phyloP scores from a whole-genome alignment of 2,888 invertebrate species.

The Allolobophora icterica region DNA sequence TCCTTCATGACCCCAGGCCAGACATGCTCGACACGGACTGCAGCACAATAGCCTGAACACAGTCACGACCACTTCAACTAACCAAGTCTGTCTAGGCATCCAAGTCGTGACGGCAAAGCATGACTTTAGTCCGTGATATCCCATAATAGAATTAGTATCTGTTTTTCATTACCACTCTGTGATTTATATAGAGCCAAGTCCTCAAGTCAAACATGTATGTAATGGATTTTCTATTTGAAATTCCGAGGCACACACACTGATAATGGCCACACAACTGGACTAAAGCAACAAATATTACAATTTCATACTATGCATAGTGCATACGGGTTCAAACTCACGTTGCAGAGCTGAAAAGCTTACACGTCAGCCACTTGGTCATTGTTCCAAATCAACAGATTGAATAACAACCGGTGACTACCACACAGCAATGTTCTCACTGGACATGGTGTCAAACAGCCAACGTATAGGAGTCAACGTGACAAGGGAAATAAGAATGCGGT shows the following conservation, averaged over 20 bases:
- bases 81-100: not conserved
- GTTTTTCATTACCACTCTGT: not conserved
- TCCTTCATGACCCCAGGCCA: not conserved
- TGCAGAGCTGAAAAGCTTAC: not conserved
- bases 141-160: not conserved
- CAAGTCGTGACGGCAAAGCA: not conserved
- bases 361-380: not conserved
- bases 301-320: not conserved
- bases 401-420: not conserved
- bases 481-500: too few species aligned
- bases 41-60: not conserved
- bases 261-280: not conserved
- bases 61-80: not conserved
- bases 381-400: not conserved
- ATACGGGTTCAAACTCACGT: not conserved
- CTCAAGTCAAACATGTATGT: not conserved
- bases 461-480: not conserved
- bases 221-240: not conserved
- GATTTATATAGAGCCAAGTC: not conserved
- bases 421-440: not conserved
- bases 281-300: not conserved
- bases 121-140: constrained; percentile 17
- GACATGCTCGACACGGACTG: not conserved
- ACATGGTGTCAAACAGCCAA: not conserved
- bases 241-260: not conserved